Evolutionary conservation across 1,140 invertebrate species (phyloP).

Genomic region (Globodera ellingtonae): DNA sequence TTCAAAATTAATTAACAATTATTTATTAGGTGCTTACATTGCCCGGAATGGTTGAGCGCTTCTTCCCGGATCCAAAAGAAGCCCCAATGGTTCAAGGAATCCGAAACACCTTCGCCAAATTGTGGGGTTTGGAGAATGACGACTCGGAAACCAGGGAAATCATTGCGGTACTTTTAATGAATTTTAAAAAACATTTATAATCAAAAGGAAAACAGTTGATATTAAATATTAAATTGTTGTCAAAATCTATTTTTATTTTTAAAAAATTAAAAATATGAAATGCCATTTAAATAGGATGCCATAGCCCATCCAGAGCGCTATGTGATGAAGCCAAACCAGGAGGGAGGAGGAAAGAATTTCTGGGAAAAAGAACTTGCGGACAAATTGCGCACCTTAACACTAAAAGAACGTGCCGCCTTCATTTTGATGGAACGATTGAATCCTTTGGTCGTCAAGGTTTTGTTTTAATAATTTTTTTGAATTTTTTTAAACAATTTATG

Average conservation of each 20-base stretch:
- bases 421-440: slow-evolving; percentile 82
- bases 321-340: slow-evolving; percentile 95
- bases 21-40: slow-evolving; percentile 57
- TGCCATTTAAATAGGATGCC: slow-evolving; percentile 73
- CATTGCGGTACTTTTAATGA: slow-evolving; percentile 31
- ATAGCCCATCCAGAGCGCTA: slow-evolving; percentile 79
- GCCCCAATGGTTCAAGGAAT: slow-evolving; percentile 71
- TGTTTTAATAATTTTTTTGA: no score
- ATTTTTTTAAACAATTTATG: no score
- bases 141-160: slow-evolving; percentile 48
- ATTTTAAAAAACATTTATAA: no score
- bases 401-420: slow-evolving; percentile 79
- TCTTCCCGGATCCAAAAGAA: slow-evolving; percentile 66
- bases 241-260: no score
- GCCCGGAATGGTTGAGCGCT: slow-evolving; percentile 76
- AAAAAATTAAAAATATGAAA: not conserved
- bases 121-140: slow-evolving; percentile 79
- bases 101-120: slow-evolving; percentile 81
- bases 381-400: slow-evolving; percentile 72
- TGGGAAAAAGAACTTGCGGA: slow-evolving; percentile 80
- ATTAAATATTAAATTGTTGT: no score
- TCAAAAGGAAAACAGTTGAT: no score
- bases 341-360: slow-evolving; percentile 80
- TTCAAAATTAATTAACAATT: no score
- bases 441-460: slow-evolving; percentile 56